Base-by-base conservation (phyloP, 2,888 invertebrate species). In the Pantelozetes paolii region DNA sequence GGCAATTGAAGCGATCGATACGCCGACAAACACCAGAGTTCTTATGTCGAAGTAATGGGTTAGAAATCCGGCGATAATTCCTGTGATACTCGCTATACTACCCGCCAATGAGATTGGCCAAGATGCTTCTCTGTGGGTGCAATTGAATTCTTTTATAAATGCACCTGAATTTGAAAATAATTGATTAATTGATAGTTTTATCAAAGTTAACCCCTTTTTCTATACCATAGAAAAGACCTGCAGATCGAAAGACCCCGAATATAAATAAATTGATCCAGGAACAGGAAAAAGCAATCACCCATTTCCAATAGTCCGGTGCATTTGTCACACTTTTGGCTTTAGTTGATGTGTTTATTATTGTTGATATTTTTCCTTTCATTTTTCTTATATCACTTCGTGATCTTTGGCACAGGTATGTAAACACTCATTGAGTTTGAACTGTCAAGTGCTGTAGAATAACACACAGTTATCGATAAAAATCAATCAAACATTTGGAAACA, bases 241-340 rank as follows among this genome's bases (percentile, higher is more conserved):
- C 71, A 2, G 77, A 77, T 15, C 77, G 71, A 13, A 77, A 75
- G n/a, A 76, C 76, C 9, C 76, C 74, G 11, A 76, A 75, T 2
- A 77, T 69, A 50, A 76, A 77, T 28, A 76, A 71, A 62, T 77
- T 77, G 26, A 76, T 74, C 76, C 78, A 78, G 36, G 72, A 75
- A 2, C 76, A 76, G 1, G 77, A 73, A 18, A 76, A 62, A 0
- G 76, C 74, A 2, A 78, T 71, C 0, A 77, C 20, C 45, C 76
- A 48, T 32, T 48, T 32, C 59, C 59, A 59, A 59, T 32, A 15
- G 5, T 6, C 30, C 13, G 18, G 54, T 54, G 9, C 28, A 11
- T 45, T 9, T 36, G 9, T 36, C 36, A 36, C 36, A 36, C 9
- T 8, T 5, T 36, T 9, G 36, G 36, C 9, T 8, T 36, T 36